A percentile compares a stretch with the other conserved stretches of the same genome.
Conservation (phyloP, 2,888 invertebrate genomes). For the Cantharis flavilabris region DNA sequence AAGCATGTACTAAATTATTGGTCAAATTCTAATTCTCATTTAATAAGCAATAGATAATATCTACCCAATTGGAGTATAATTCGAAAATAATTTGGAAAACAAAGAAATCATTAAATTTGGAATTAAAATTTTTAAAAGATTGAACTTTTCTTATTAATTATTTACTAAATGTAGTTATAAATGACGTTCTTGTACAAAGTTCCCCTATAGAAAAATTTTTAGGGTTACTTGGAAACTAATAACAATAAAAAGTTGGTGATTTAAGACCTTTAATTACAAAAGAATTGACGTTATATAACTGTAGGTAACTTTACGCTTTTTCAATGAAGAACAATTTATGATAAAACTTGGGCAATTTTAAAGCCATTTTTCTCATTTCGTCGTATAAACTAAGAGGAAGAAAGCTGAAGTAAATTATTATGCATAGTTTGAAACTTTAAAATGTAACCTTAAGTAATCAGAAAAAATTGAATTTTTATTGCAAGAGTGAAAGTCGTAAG, state of each 20-base stretch:
- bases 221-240: neutral
- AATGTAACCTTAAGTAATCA: constrained; percentile 5
- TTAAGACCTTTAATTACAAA: constrained; percentile 15
- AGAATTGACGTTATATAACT: constrained; percentile 17
- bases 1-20: constrained; percentile 28
- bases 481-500: neutral
- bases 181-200: neutral
- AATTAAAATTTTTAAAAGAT: neutral
- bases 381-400: constrained; percentile 16
- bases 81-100: neutral
- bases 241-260: neutral
- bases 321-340: constrained; percentile 26
- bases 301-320: constrained; percentile 25
- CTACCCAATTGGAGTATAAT: neutral
- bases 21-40: constrained; percentile 26
- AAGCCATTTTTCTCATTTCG: constrained; percentile 26
- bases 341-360: constrained; percentile 27
- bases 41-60: constrained; percentile 26
- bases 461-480: constrained; percentile 7
- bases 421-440: constrained; percentile 18
- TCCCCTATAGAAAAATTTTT: neutral
- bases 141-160: neutral
- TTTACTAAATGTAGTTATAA: neutral
- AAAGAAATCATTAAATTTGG: neutral
- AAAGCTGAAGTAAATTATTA: constrained; percentile 21